These are phyloP conservation scores for Mesorhabditis spiculigera DNA, from an alignment of 2,888 invertebrate genomes.

Conservation along the genomic window DNA sequence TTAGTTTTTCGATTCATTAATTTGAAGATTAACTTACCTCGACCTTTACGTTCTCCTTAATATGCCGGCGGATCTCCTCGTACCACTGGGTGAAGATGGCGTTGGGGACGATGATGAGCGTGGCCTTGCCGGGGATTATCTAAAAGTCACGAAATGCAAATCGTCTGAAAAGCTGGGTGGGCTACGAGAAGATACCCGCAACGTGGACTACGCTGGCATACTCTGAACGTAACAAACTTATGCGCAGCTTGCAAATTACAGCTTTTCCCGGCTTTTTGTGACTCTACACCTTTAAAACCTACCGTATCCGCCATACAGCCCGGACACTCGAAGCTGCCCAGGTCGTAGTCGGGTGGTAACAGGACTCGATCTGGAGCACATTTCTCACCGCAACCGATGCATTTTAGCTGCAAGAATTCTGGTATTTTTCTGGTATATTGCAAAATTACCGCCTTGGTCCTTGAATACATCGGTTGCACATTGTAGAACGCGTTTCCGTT, in stretches of 20 bases:
- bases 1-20: neutral
- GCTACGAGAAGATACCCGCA: no score
- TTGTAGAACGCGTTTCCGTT: no score
- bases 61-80: slow-evolving; percentile 64
- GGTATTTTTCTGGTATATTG: no score
- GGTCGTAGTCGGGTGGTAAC: slow-evolving; percentile 14
- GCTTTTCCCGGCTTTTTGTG: no score
- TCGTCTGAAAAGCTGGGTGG: no score
- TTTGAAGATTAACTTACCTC: slow-evolving; percentile 20
- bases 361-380: slow-evolving; percentile 12
- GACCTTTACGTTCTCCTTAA: slow-evolving; percentile 37
- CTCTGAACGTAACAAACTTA: no score
- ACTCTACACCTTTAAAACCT: neutral
- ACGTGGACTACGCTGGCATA: no score
- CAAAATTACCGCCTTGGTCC: no score
- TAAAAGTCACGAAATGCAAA: neutral
- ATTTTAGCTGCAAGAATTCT: neutral
- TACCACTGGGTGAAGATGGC: slow-evolving; percentile 73
- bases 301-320: slow-evolving; percentile 14
- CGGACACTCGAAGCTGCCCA: slow-evolving; percentile 17
- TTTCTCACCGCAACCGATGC: slow-evolving; percentile 7
- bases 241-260: no score
- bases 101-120: slow-evolving; percentile 73
- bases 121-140: slow-evolving; percentile 64
- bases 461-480: no score